Evolutionary conservation across 2,888 invertebrate genomes (phyloP), one percentile per base, ranked within the genome.

Genomic region (Sphaeridia pumilis): DNA sequence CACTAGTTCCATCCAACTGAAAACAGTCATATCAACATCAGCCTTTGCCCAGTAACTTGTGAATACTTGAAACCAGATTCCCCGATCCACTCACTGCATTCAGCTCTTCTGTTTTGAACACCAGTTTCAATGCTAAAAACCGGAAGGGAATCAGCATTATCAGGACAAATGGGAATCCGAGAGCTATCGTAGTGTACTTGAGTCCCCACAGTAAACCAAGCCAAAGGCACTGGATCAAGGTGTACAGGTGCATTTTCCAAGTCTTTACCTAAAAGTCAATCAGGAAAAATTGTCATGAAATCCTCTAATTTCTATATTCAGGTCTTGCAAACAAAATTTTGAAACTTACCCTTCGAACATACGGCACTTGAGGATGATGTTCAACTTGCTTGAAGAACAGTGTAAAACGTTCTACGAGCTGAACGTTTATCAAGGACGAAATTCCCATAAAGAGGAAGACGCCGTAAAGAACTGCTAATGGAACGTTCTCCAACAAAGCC

Each of bases 401-500:
- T 65, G 86, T 80, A 61, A 87, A 74, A 54, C 97, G 78, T 66
- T 94, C 89, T 72, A 93, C 88, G 69, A 97, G 80, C 72, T 95
- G 93, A 22, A 95, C 90, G 56, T 93, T 93, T 66, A 83, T 85
- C 65, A 92, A 84, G 4, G 93, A 90, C 0, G 93, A 89, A 58
- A 94, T 82, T 50, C 97, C 97, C 69, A 69, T 69, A 73, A 92
- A 93, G 20, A 97, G 79, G 74, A 98, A 97, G 26, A 97, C 89
- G 22, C 97, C 97, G 69, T 95, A 90, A 22, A 98, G 77, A 49
- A 94, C 92, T n/a, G 95, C 83, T 80, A 94, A 86, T 1, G 97
- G 95, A 57, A 97, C 87, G 51, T 83, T 75, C 25, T 84, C 76
- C 51, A 95, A 74, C 55, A 87, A 74, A 4, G 84, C 77, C 2